Percentiles rank a stretch among this genome's conserved stretches.
Evolutionary conservation across 2,888 invertebrate genomes (phyloP).

Genomic region (Carcina quercana): DNA sequence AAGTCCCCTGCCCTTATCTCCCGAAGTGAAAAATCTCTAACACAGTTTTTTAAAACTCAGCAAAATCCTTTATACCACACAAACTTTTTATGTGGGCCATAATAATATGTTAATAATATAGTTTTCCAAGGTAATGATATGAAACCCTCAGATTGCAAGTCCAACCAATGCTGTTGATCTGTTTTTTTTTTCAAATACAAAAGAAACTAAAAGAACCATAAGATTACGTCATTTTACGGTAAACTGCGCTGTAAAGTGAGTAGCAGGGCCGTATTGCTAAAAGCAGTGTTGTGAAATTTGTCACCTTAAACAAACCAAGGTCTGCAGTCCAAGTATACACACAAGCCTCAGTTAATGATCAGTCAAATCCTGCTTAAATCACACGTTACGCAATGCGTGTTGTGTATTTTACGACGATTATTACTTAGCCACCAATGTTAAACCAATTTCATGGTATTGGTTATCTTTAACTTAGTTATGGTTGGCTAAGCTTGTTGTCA

Average conservation of each 20-base stretch:
- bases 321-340: slow-evolving; percentile 9
- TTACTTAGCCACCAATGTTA: slow-evolving; percentile 2
- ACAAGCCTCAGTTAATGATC: slow-evolving; percentile 2
- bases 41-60: too few species aligned
- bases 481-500: slow-evolving; percentile 17
- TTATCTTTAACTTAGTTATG: slow-evolving; percentile 20
- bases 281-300: slow-evolving; percentile 24
- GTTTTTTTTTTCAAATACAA: too few species aligned
- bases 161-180: too few species aligned
- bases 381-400: slow-evolving; percentile 1
- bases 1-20: too few species aligned
- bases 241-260: slow-evolving; percentile 10
- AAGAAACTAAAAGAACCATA: background rate
- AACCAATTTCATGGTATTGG: slow-evolving; percentile 4
- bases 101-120: background rate
- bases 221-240: slow-evolving; percentile 10
- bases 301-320: slow-evolving; percentile 25
- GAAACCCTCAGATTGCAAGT: too few species aligned
- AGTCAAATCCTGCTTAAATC: slow-evolving; percentile 1
- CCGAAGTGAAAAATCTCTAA: too few species aligned
- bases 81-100: too few species aligned
- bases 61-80: too few species aligned
- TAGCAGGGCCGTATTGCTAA: slow-evolving; percentile 20
- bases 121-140: too few species aligned
- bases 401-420: background rate